A percentile compares a stretch with the other conserved stretches of the same genome.
Conservation (phyloP, 2,113 vertebrate species). For the Poeciliopsis turrubarensis region DNA sequence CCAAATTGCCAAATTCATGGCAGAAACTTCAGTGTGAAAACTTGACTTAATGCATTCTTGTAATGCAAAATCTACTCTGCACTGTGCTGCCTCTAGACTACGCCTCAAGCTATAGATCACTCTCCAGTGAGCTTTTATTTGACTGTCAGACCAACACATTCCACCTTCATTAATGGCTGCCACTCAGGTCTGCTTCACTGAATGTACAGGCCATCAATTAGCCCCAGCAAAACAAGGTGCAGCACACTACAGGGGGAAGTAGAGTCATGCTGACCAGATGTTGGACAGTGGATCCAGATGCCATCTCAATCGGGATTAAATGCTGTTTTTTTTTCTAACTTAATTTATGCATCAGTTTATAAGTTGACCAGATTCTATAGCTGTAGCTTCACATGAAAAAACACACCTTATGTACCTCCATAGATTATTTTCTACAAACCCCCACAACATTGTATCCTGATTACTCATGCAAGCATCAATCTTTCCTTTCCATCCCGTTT, state of each 20-base stretch:
- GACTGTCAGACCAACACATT: slow-evolving; percentile 66
- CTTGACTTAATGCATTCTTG: slow-evolving; percentile 44
- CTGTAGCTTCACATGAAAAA: slow-evolving; percentile 12
- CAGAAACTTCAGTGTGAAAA: slow-evolving; percentile 54
- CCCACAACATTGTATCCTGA: slow-evolving; percentile 9
- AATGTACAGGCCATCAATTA: slow-evolving; percentile 79
- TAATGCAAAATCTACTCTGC: slow-evolving; percentile 39
- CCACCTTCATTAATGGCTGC: slow-evolving; percentile 75
- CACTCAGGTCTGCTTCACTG: slow-evolving; percentile 75
- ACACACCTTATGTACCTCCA: neutral
- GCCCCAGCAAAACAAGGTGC: slow-evolving; percentile 35
- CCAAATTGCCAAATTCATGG: slow-evolving; percentile 29
- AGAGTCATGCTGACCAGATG: slow-evolving; percentile 38
- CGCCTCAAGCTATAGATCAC: slow-evolving; percentile 63
- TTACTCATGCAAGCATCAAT: slow-evolving; percentile 47
- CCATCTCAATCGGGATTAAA: neutral
- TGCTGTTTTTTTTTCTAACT: neutral
- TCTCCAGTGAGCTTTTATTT: slow-evolving; percentile 59
- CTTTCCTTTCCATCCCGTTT: slow-evolving; percentile 37
- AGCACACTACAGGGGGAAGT: slow-evolving; percentile 48
- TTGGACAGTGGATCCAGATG: slow-evolving; percentile 23
- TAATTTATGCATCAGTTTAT: neutral
- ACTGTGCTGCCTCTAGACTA: slow-evolving; percentile 40
- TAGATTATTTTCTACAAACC: slow-evolving; percentile 33
- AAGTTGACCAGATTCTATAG: neutral